phyloP scores from a whole-genome alignment of 1,140 invertebrate species.

The Varroa destructor region DNA sequence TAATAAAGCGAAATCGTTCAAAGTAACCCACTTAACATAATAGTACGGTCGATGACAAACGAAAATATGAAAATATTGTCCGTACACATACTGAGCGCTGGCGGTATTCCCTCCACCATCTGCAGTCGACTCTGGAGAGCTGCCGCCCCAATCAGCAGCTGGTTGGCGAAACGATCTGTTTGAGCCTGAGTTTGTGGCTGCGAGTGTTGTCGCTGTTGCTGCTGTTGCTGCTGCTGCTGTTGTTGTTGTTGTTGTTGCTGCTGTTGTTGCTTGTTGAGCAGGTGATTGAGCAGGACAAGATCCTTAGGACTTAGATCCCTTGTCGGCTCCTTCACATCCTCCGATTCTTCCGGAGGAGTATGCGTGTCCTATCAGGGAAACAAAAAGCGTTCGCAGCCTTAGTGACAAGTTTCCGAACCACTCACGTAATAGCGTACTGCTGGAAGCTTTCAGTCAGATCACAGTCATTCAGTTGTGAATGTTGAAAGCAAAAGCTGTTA shows the following conservation, averaged over 20 bases:
- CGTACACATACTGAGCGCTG: too few species aligned
- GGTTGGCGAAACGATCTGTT: conserved; percentile 19
- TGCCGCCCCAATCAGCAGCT: conserved; percentile 7
- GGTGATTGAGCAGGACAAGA: conserved; percentile 19
- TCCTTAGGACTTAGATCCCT: conserved; percentile 22
- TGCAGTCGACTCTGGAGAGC: conserved; percentile 9
- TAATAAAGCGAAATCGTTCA: too few species aligned
- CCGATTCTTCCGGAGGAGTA: background rate
- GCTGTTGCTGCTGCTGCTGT: background rate
- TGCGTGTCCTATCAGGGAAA: too few species aligned
- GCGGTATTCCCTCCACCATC: conserved; percentile 19
- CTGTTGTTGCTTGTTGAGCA: conserved; percentile 22
- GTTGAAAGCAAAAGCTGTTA: too few species aligned
- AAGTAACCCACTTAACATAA: too few species aligned
- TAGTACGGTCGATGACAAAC: too few species aligned
- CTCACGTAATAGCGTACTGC: too few species aligned
- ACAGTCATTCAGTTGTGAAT: too few species aligned
- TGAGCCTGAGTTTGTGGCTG: background rate
- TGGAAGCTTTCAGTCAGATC: too few species aligned
- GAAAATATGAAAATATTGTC: too few species aligned
- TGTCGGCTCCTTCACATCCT: conserved; percentile 16
- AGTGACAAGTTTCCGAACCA: too few species aligned
- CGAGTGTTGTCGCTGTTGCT: background rate
- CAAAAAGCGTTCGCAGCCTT: too few species aligned
- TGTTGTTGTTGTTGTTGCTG: conserved; percentile 16